Evolutionary conservation across 2,797 vertebrate genomes (phyloP).

Genomic region (Cynodonichthys magdalenae): DNA sequence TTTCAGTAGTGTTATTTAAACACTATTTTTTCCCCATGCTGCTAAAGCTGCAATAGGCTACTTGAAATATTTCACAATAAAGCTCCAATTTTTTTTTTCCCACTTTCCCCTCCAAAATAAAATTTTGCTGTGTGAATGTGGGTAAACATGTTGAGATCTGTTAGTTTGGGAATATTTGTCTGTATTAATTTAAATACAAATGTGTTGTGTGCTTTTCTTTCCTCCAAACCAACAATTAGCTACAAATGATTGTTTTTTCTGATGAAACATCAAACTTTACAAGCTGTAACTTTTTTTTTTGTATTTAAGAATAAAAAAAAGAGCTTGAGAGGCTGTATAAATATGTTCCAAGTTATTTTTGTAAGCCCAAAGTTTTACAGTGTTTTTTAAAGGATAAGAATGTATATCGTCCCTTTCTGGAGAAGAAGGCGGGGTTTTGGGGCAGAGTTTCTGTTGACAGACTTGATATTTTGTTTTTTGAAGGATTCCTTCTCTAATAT

Average conservation of each 20-base stretch:
- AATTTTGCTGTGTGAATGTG: conserved; percentile 54
- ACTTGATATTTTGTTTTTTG: conserved; percentile 35
- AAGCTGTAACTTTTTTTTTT: conserved; percentile 69
- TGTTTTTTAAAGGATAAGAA: conserved; percentile 82
- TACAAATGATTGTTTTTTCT: conserved; percentile 26
- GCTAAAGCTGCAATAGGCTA: conserved; percentile 19
- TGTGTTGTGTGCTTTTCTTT: conserved; percentile 29
- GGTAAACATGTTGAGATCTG: conserved; percentile 25
- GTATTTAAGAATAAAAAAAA: conserved; percentile 65
- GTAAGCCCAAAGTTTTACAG: conserved; percentile 81
- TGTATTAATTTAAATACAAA: conserved; percentile 21
- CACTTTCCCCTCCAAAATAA: conserved; percentile 26
- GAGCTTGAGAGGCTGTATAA: conserved; percentile 69
- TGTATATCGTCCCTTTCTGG: conserved; percentile 64
- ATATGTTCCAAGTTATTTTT: conserved; percentile 84
- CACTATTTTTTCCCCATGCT: conserved; percentile 6
- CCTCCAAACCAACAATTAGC: conserved; percentile 58
- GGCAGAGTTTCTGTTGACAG: conserved; percentile 51
- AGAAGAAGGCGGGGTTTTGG: conserved; percentile 45
- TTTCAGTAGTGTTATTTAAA: conserved; percentile 33
- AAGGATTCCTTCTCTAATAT: conserved; percentile 38
- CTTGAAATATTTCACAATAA: not conserved
- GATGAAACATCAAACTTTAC: conserved; percentile 53
- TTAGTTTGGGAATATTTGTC: conserved; percentile 31
- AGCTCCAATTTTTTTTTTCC: not conserved